These are phyloP conservation scores for Ia io DNA, from an alignment of 2,113 vertebrate genomes.

Conservation along the genomic window DNA sequence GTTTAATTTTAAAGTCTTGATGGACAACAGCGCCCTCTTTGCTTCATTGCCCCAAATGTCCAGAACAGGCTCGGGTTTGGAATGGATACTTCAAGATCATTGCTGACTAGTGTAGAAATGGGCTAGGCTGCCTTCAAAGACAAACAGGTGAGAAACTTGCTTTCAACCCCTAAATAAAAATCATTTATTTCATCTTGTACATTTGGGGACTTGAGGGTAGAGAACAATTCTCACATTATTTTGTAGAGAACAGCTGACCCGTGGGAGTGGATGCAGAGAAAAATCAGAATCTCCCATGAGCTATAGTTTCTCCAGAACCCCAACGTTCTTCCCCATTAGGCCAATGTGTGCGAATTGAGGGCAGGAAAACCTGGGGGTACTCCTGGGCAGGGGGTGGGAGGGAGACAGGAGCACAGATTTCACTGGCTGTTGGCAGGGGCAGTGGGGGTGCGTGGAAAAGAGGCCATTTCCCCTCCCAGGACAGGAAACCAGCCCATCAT, in stretches of 20 bases:
- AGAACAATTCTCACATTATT: not conserved
- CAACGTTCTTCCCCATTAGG: not conserved
- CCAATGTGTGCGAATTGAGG: rapidly evolving
- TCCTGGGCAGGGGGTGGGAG: not conserved
- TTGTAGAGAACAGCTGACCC: too few species aligned
- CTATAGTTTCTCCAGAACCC: rapidly evolving
- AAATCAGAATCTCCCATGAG: not conserved
- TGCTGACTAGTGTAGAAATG: not conserved
- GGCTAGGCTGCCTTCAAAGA: not conserved
- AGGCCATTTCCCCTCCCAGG: too few species aligned
- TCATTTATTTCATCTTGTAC: not conserved
- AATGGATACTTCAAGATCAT: not conserved
- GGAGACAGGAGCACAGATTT: not conserved
- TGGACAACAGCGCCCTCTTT: not conserved
- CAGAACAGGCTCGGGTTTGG: not conserved
- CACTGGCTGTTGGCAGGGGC: not conserved
- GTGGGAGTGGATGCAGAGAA: not conserved
- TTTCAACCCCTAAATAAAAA: not conserved
- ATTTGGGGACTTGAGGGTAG: too few species aligned
- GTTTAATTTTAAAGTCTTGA: not conserved
- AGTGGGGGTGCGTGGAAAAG: not conserved
- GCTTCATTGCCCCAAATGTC: rapidly evolving
- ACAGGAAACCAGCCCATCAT: not conserved
- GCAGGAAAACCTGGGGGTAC: too few species aligned
- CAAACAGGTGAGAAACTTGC: not conserved